These are phyloP conservation scores for Autographa pulchrina DNA, from an alignment of 2,888 invertebrate genomes.

Conservation along the genomic window DNA sequence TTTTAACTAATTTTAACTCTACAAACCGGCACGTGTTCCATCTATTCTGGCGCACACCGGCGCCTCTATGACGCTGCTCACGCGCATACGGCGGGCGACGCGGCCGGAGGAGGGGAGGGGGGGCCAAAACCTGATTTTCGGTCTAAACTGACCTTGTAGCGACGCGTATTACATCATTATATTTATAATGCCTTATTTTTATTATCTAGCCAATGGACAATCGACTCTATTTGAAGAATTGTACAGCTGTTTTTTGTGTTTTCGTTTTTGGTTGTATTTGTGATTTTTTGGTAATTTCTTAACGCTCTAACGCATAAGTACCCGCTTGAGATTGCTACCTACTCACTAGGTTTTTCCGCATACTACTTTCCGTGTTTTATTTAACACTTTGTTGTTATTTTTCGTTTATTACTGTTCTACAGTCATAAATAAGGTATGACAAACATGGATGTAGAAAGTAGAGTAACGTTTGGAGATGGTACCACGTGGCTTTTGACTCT, in stretches of 20 bases:
- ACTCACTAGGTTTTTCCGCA: slow-evolving; percentile 85
- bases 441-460: background rate
- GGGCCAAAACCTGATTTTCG: slow-evolving; percentile 86
- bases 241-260: slow-evolving; percentile 52
- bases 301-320: slow-evolving; percentile 74
- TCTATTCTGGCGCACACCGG: slow-evolving; percentile 57
- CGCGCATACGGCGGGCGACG: slow-evolving; percentile 56
- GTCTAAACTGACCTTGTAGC: slow-evolving; percentile 88
- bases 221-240: slow-evolving; percentile 1
- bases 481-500: background rate
- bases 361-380: slow-evolving; percentile 81
- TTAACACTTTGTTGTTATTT: slow-evolving; percentile 65
- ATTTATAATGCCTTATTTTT: slow-evolving; percentile 81
- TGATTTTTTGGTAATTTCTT: slow-evolving; percentile 55
- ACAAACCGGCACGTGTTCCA: slow-evolving; percentile 21
- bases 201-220: slow-evolving; percentile 33
- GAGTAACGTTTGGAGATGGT: background rate
- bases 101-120: slow-evolving; percentile 62
- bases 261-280: slow-evolving; percentile 36
- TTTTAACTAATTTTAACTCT: background rate
- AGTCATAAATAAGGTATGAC: slow-evolving; percentile 10
- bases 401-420: slow-evolving; percentile 42
- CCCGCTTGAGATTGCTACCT: slow-evolving; percentile 76
- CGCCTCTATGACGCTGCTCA: slow-evolving; percentile 78
- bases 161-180: slow-evolving; percentile 86